Conservation (phyloP, 2,888 invertebrate genomes). For the Torymus texanus region DNA sequence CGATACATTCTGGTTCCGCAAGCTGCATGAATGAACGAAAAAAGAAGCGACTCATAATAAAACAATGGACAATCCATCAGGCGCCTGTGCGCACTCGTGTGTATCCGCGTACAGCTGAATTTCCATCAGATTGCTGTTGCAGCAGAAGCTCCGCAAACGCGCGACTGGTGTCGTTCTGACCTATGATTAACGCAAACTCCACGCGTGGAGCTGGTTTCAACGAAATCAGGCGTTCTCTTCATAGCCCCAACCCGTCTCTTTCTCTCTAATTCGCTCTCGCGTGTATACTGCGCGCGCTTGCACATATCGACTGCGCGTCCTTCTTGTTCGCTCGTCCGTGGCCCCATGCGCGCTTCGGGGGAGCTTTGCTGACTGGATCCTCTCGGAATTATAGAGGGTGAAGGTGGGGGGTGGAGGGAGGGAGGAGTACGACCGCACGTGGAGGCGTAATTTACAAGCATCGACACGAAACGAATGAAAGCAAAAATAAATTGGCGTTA, state of each 20-base stretch:
- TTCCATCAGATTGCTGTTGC: slow-evolving; percentile 59
- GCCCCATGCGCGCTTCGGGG: slow-evolving; percentile 22
- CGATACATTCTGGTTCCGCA: background rate
- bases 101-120: slow-evolving; percentile 39
- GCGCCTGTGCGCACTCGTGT: background rate
- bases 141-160: slow-evolving; percentile 36
- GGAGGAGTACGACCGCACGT: no score
- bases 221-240: slow-evolving; percentile 44
- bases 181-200: slow-evolving; percentile 63
- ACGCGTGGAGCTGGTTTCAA: slow-evolving; percentile 16
- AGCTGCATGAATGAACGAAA: slow-evolving; percentile 16
- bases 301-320: background rate
- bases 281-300: background rate
- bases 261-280: slow-evolving; percentile 25
- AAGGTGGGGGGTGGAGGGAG: background rate
- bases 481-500: slow-evolving; percentile 71
- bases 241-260: slow-evolving; percentile 10
- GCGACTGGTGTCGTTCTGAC: slow-evolving; percentile 58
- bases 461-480: slow-evolving; percentile 66
- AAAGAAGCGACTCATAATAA: slow-evolving; percentile 57
- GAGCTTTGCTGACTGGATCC: slow-evolving; percentile 65
- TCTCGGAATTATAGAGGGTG: slow-evolving; percentile 67
- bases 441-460: slow-evolving; percentile 65
- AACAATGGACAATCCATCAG: slow-evolving; percentile 61
- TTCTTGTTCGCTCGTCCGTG: slow-evolving; percentile 37